Evolutionary conservation across 2,888 invertebrate species (phyloP).

Genomic region (Ypsolopha sequella): DNA sequence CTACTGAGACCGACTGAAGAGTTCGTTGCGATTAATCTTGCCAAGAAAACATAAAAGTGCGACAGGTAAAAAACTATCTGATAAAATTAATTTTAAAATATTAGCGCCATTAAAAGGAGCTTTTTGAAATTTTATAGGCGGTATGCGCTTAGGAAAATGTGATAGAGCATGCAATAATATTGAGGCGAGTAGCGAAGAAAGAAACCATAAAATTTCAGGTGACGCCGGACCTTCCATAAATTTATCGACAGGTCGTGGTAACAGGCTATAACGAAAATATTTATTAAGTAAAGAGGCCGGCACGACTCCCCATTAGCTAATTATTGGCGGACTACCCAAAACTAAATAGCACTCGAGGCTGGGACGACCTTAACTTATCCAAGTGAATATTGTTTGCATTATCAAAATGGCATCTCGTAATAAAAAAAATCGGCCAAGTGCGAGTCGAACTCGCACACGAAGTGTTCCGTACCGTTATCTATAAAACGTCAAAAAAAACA

Average conservation of each 20-base stretch:
- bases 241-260: slow-evolving; percentile 68
- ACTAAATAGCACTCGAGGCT: background rate
- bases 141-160: background rate
- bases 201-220: slow-evolving; percentile 64
- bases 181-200: slow-evolving; percentile 43
- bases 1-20: too few species aligned
- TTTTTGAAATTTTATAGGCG: background rate
- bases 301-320: slow-evolving; percentile 62
- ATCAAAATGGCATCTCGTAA: background rate
- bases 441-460: too few species aligned
- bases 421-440: too few species aligned
- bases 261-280: slow-evolving; percentile 65
- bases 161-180: slow-evolving; percentile 30
- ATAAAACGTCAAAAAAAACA: too few species aligned
- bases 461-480: too few species aligned
- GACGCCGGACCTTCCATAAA: slow-evolving; percentile 63
- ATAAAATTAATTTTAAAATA: background rate
- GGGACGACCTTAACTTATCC: background rate
- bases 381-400: slow-evolving; percentile 2
- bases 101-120: background rate
- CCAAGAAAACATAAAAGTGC: too few species aligned
- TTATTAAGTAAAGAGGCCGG: slow-evolving; percentile 54
- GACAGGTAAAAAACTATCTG: background rate
- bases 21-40: too few species aligned
- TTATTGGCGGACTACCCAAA: slow-evolving; percentile 27